Base-by-base conservation (phyloP, 2,113 vertebrate species). In the Corythoichthys intestinalis region DNA sequence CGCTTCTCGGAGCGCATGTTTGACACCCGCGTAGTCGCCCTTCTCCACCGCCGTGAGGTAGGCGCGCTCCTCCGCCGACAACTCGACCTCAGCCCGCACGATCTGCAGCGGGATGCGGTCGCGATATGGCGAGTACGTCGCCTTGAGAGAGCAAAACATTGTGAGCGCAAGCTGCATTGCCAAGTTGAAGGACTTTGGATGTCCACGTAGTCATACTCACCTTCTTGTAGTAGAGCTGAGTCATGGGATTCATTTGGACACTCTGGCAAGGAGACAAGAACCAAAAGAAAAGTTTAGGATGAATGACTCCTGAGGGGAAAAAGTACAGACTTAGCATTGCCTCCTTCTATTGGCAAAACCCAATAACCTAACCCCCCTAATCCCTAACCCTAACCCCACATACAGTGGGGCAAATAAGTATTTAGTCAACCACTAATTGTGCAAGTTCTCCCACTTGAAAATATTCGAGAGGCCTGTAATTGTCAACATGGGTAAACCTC, bases 141-240 rank as follows among this genome's bases (percentile, higher is more conserved):
- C 95, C 89, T 96, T 14, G 20, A 37, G 4, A 62, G 63, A 53
- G 69, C 5, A 67, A 3, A 63, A 50, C 62, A n/a, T 8, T 15
- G 13, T 67, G 7, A 28, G 37, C 17, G 8, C 2, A 44, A 44
- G 4, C 4, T 11, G 56, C 13, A 12, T 37, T 10, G 14, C 15
- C 8, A n/a, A 7, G 59, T n/a, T 8, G 39, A 6, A 17, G 37
- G 4, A 15, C 12, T 37, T 14, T 41, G 17, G 6, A 11, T 11
- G 47, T 17, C 4, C 9, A 13, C 7, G 34, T 28, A 13, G 39
- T 52, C 28, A 2, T 11, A 2, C 94, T 94, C 71, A 96, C 94
- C 89, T 96, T 98, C 86, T 98, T 98, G 93, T 98, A 98, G 92
- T 98, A 98, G 35, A 98, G 86, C 89, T 98, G 96, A 67, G 96